These are phyloP conservation scores for Gymnobelideus leadbeateri DNA, from an alignment of 2,113 vertebrate species.

Conservation along the genomic window DNA sequence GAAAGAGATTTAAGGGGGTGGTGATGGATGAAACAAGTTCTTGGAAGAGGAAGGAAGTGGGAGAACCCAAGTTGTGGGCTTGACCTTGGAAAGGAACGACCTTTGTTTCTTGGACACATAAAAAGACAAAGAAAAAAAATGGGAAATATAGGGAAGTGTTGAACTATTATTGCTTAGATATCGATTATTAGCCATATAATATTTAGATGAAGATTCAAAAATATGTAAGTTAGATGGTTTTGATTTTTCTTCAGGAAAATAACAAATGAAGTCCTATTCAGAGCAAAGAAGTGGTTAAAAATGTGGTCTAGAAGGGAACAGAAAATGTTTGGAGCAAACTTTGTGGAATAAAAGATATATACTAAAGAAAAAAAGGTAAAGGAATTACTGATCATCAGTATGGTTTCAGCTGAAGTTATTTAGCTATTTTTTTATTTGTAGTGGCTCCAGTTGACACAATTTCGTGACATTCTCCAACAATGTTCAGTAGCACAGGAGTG, in stretches of 20 bases:
- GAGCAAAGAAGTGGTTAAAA: background rate
- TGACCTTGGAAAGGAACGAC: background rate
- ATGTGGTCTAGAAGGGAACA: background rate
- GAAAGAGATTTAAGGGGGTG: background rate
- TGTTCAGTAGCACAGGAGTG: background rate
- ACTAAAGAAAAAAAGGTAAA: background rate
- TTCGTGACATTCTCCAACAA: background rate
- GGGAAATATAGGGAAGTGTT: background rate
- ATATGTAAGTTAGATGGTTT: background rate
- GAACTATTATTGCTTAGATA: background rate
- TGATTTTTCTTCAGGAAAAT: background rate
- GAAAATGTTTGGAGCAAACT: background rate
- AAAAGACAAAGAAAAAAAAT: background rate
- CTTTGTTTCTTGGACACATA: background rate
- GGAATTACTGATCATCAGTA: background rate
- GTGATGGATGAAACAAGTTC: background rate
- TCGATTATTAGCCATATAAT: background rate
- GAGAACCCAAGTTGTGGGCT: background rate
- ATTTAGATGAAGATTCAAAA: background rate
- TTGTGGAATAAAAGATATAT: background rate
- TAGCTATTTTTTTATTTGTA: background rate
- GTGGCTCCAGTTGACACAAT: background rate
- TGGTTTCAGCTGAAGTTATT: background rate
- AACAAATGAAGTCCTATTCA: background rate
- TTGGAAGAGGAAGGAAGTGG: background rate